A percentile compares a stretch with the other conserved stretches of the same genome.
Conservation (phyloP, 2,113 vertebrate genomes). For the Cynopterus brachyotis region DNA sequence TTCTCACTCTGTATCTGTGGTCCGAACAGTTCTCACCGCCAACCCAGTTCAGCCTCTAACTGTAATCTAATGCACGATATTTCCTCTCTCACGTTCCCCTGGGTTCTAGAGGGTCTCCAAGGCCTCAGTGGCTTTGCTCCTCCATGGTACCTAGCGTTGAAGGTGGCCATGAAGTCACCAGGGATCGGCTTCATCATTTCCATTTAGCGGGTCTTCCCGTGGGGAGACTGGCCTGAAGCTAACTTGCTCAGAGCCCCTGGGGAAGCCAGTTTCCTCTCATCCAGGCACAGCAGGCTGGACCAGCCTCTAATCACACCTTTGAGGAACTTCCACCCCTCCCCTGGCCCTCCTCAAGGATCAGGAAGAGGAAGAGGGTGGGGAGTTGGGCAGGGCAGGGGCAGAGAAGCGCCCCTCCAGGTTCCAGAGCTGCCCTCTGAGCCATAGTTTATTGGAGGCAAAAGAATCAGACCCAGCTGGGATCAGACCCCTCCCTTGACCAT, state of each 20-base stretch:
- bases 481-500: too few species aligned
- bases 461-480: neutral
- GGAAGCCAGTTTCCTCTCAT: neutral
- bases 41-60: accelerated
- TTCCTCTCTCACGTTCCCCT: neutral
- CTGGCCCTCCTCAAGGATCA: neutral
- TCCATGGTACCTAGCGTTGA: accelerated
- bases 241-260: neutral
- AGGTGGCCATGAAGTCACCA: neutral
- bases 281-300: neutral
- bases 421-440: neutral
- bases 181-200: neutral
- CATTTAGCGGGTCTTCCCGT: neutral
- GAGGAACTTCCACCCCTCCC: neutral
- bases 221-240: neutral
- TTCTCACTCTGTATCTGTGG: accelerated
- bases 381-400: neutral
- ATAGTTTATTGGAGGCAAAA: neutral
- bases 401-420: neutral
- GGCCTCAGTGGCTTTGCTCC: neutral
- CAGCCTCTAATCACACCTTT: neutral
- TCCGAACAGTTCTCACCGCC: accelerated
- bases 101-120: neutral
- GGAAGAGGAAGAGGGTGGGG: neutral
- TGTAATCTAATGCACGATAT: too few species aligned